Percentiles rank a stretch among this genome's conserved stretches.
Conservation (phyloP, 2,888 invertebrate genomes). For the Helleia helle region DNA sequence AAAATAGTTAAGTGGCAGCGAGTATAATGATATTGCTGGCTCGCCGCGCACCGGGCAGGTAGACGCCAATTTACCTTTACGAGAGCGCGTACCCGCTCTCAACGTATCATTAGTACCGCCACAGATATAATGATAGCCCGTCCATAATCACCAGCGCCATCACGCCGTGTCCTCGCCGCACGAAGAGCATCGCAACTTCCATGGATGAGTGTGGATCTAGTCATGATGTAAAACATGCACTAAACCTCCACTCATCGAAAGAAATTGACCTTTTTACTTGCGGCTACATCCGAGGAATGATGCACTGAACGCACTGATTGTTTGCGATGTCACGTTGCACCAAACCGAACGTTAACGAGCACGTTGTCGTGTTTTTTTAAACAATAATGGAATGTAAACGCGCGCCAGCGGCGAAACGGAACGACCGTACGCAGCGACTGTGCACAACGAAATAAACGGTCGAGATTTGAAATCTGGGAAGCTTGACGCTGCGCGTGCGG, state of each 20-base stretch:
- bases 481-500: conserved; percentile 66
- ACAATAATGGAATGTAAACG: conserved; percentile 32
- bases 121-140: conserved; percentile 50
- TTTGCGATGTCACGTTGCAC: conserved; percentile 63
- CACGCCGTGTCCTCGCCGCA: conserved; percentile 28
- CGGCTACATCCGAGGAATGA: conserved; percentile 35
- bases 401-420: conserved; percentile 32
- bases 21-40: conserved; percentile 54
- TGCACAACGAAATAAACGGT: conserved; percentile 71
- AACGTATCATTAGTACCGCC: conserved; percentile 58
- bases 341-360: conserved; percentile 52
- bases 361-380: conserved; percentile 57
- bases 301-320: conserved; percentile 66
- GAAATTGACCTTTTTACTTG: conserved; percentile 63
- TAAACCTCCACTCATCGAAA: conserved; percentile 84
- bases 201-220: conserved; percentile 88
- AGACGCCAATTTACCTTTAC: conserved; percentile 41
- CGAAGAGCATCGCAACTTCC: conserved; percentile 74
- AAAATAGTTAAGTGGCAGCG: conserved; percentile 42
- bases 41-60: conserved; percentile 46
- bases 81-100: conserved; percentile 49
- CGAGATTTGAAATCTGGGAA: conserved; percentile 72
- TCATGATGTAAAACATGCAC: conserved; percentile 82
- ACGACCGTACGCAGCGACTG: conserved; percentile 48
- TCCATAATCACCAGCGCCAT: conserved; percentile 47